Evolutionary conservation across 2,888 invertebrate species (phyloP).

Genomic region (Pasiphila rectangulata): DNA sequence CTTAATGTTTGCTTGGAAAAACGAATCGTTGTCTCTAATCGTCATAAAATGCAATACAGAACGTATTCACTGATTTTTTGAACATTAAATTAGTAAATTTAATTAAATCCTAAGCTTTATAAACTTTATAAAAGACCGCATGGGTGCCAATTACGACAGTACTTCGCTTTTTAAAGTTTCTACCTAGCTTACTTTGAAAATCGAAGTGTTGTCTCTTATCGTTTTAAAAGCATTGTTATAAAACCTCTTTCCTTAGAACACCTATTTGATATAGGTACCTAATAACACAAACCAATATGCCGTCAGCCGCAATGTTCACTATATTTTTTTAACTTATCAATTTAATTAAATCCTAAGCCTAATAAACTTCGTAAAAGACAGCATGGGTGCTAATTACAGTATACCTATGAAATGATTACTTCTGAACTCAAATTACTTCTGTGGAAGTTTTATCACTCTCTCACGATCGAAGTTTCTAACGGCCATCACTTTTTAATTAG

Average conservation of each 20-base stretch:
- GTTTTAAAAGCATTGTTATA: no score
- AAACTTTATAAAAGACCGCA: constrained; percentile 28
- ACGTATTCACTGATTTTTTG: not conserved
- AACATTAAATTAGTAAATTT: constrained; percentile 16
- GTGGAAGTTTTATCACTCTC: constrained; percentile 67
- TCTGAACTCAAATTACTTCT: constrained; percentile 45
- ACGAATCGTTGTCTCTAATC: no score
- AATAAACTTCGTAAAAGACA: constrained; percentile 27
- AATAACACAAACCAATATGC: no score
- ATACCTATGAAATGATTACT: constrained; percentile 32
- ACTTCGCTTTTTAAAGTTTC: no score
- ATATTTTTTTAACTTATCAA: constrained; percentile 4
- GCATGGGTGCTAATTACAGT: constrained; percentile 38
- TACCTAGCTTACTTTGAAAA: no score
- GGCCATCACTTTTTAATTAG: constrained; percentile 73
- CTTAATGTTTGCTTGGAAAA: no score
- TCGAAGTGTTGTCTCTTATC: no score
- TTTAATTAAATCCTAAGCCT: constrained; percentile 28
- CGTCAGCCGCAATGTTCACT: no score
- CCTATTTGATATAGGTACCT: no score
- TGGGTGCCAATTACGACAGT: constrained; percentile 41
- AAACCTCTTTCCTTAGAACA: no score
- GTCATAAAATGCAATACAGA: no score
- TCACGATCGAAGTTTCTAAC: constrained; percentile 68
- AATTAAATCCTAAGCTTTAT: constrained; percentile 28